These are phyloP conservation scores for Tachina fera DNA, from an alignment of 2,888 invertebrate species.

Conservation along the genomic window DNA sequence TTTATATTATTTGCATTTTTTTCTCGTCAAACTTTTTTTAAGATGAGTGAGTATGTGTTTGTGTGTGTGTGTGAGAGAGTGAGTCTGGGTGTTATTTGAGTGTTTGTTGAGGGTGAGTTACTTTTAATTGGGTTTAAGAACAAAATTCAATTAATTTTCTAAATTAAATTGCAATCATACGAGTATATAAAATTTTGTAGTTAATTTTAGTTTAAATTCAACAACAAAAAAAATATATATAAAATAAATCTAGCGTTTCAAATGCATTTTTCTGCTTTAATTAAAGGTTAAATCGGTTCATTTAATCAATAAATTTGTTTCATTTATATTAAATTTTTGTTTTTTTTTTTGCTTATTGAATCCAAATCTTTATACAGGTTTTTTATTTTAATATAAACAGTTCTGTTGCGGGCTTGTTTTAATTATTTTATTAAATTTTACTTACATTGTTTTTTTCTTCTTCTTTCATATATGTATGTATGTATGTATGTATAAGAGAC, in stretches of 20 bases:
- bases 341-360: conserved; percentile 4
- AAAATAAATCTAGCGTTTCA: background rate
- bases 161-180: conserved; percentile 20
- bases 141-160: conserved; percentile 30
- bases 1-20: conserved; percentile 43
- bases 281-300: conserved; percentile 6
- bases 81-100: background rate
- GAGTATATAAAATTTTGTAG: background rate
- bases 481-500: conserved; percentile 10
- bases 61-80: background rate
- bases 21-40: conserved; percentile 21
- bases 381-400: conserved; percentile 33
- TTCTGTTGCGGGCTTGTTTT: conserved; percentile 21
- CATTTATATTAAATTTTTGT: conserved; percentile 10
- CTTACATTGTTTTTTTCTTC: conserved; percentile 48
- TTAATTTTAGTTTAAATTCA: conserved; percentile 3
- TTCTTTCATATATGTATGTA: conserved; percentile 38
- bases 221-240: conserved; percentile 2
- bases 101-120: conserved; percentile 12
- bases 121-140: conserved; percentile 30
- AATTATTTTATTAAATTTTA: conserved; percentile 22
- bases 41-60: conserved; percentile 35
- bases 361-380: conserved; percentile 14
- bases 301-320: conserved; percentile 37
- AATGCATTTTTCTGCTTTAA: conserved; percentile 20